phyloP scores from a whole-genome alignment of 1,140 invertebrate species.

The Apis mellifera region DNA sequence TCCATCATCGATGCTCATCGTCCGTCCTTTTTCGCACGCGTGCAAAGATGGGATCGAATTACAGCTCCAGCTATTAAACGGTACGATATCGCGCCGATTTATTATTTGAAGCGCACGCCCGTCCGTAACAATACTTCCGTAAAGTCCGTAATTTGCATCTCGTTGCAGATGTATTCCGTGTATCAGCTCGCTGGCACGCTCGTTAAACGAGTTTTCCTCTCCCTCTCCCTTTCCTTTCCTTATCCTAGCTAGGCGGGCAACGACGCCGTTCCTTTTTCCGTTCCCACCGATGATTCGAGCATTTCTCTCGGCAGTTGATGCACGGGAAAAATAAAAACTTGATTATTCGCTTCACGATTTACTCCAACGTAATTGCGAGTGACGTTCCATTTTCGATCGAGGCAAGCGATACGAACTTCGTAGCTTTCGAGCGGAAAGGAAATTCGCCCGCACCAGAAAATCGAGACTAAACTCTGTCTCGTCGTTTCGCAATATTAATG shows the following conservation, averaged over 20 bases:
- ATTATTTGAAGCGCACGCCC: constrained; percentile 62
- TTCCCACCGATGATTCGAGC: constrained; percentile 17
- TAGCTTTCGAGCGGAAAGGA: no score
- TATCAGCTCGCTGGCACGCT: constrained; percentile 58
- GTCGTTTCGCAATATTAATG: no score
- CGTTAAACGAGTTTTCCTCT: constrained; percentile 65
- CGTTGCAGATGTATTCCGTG: constrained; percentile 65
- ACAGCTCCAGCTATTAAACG: neutral
- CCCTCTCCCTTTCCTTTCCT: constrained; percentile 6
- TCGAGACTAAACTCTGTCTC: neutral
- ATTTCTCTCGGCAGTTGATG: constrained; percentile 50
- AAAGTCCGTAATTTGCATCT: constrained; percentile 67
- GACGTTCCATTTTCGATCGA: constrained; percentile 1
- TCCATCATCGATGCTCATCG: no score
- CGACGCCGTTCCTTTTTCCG: constrained; percentile 18
- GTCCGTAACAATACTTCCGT: constrained; percentile 68
- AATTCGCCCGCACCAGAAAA: neutral
- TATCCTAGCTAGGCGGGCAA: neutral
- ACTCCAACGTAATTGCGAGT: constrained; percentile 49
- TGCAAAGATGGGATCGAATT: neutral
- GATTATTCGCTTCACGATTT: constrained; percentile 61
- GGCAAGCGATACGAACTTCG: neutral
- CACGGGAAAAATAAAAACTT: constrained; percentile 56
- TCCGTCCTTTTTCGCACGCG: no score
- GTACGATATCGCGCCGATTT: constrained; percentile 42